phyloP scores from a whole-genome alignment of 1,140 invertebrate species.

The Brachionus sp. region DNA sequence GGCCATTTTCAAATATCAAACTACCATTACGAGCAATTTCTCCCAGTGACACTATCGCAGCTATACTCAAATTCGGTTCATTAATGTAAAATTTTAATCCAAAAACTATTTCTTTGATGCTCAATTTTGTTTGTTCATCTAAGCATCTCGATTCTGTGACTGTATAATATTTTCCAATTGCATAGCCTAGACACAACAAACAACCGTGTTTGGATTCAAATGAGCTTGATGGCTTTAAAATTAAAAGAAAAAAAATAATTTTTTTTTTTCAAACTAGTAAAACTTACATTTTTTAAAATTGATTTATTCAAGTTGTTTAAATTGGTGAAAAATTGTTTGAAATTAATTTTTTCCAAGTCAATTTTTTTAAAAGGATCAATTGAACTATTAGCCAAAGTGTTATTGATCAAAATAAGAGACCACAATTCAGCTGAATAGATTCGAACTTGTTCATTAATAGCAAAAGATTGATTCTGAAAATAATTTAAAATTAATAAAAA shows the following conservation, averaged over 20 bases:
- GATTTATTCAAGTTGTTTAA: background rate
- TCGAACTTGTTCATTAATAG: constrained; percentile 69
- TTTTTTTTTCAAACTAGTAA: background rate
- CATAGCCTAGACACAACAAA: constrained; percentile 66
- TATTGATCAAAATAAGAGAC: constrained; percentile 22
- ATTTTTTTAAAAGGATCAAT: constrained; percentile 50
- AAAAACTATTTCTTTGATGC: constrained; percentile 14
- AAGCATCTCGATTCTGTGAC: constrained; percentile 54
- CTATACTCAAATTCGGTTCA: constrained; percentile 50
- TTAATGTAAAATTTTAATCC: background rate
- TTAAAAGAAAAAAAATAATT: background rate
- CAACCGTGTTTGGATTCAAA: constrained; percentile 73
- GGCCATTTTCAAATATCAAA: background rate
- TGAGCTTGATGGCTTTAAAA: constrained; percentile 50
- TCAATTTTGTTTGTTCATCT: constrained; percentile 58
- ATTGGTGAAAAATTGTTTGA: background rate
- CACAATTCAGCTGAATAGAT: constrained; percentile 67
- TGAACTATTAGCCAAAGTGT: background rate
- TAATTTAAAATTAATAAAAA: background rate
- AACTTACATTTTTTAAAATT: constrained; percentile 34
- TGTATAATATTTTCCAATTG: constrained; percentile 62
- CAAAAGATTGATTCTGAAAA: constrained; percentile 29
- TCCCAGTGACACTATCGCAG: constrained; percentile 68
- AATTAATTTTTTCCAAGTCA: constrained; percentile 54
- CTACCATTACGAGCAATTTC: constrained; percentile 66